Base-by-base conservation (phyloP, 1,140 invertebrate species). In the Holotrichia oblita region DNA sequence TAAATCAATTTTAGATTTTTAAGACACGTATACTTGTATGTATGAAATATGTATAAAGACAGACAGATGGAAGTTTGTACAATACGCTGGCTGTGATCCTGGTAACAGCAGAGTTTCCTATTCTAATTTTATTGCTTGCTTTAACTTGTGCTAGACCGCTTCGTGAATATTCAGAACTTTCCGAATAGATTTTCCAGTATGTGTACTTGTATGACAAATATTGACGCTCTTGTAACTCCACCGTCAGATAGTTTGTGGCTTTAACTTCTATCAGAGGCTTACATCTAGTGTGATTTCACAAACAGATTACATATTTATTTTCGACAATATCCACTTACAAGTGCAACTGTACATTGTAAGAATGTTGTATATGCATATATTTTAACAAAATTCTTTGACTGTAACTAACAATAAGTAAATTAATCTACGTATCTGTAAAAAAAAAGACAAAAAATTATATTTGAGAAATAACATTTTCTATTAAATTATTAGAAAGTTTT, bases 161-260 rank as follows among this genome's bases (percentile, higher is more conserved):
- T 27, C 20, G 20, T 24, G 61, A 69, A 69, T 69, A 27, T 69
- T 69, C 20, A 9, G 61, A 69, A 69, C 22, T 69, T 69, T 34
- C 61, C 27, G 22, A 69, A 69, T 34, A 27, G 61, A 27, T 22
- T 69, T 69, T 69, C 20, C 59, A 2, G 59, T 9, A 61, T 9
- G 8, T 44, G 14, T 61, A 69, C 17, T 34, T 69, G 6, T 14
- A 69, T 69, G 12, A 27, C 20, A 34, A 69, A 69, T 69, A 69
- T 27, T 69, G 61, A 69, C 27, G 61, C 22, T 69, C 27, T 34
- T 20, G 61, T 9, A 69, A 69, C 24, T 34, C 10, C 27, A 34
- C 20, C 7, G n/a, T 14, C 6, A 61, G 59, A 22, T 61, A 61
- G 59, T 61, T 61, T 61, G 59, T 4, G 14, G n/a, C 2, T n/a